Conservation (phyloP, 2,797 vertebrate species). For the Chlorospingus flavigularis region DNA sequence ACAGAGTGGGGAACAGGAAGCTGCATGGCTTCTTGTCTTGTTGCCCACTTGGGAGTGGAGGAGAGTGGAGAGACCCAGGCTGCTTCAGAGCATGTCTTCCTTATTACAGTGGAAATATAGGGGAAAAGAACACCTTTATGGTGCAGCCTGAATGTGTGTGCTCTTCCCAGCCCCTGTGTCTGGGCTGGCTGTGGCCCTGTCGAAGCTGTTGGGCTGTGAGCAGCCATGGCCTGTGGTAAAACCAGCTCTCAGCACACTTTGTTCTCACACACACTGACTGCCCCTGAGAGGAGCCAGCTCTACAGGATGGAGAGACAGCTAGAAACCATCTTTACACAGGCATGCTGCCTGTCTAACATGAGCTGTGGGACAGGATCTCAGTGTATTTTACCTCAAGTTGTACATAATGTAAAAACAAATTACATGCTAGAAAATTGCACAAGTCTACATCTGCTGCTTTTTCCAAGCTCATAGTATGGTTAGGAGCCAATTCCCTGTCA, state of each 20-base stretch:
- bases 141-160: neutral
- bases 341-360: neutral
- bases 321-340: neutral
- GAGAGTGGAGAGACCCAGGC: neutral
- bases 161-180: neutral
- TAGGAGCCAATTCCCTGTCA: conserved; percentile 47
- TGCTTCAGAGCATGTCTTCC: neutral
- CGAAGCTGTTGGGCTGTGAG: neutral
- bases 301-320: rapidly evolving
- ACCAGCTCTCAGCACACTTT: neutral
- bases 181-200: neutral
- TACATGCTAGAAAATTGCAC: neutral
- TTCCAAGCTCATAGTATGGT: neutral
- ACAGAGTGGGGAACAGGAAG: neutral
- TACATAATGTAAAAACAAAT: conserved; percentile 24
- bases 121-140: rapidly evolving
- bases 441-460: conserved; percentile 31
- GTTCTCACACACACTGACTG: neutral
- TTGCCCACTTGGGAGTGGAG: neutral
- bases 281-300: neutral
- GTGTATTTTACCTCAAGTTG: neutral
- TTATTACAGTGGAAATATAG: neutral
- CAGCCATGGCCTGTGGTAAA: neutral
- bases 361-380: neutral
- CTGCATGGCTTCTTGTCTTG: rapidly evolving